phyloP scores from a whole-genome alignment of 2,113 vertebrate genomes.

The Trinectes maculatus region DNA sequence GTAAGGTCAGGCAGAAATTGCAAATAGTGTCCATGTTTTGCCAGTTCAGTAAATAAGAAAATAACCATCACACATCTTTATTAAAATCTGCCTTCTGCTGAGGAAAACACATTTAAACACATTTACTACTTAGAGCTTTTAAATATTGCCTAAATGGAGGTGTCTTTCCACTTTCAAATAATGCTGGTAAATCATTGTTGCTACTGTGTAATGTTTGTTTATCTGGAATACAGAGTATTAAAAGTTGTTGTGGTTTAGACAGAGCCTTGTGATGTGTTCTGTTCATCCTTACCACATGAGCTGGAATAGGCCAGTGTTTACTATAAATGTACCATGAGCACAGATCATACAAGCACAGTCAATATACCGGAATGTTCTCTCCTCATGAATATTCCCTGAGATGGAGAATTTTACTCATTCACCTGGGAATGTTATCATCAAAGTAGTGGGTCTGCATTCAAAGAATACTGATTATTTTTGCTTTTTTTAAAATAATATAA shows the following conservation, averaged over 20 bases:
- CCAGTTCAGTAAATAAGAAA: constrained; percentile 8
- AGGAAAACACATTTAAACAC: constrained; percentile 1
- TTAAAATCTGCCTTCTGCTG: not conserved
- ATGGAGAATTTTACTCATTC: constrained; percentile 23
- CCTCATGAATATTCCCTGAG: not conserved
- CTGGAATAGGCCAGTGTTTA: constrained; percentile 43
- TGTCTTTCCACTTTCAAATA: constrained; percentile 26
- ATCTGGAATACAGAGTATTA: constrained; percentile 37
- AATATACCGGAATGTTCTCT: constrained; percentile 11
- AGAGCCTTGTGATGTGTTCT: constrained; percentile 3
- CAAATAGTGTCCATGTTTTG: constrained; percentile 10
- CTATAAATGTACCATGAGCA: constrained; percentile 44
- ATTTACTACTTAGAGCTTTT: constrained; percentile 23
- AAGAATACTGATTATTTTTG: constrained; percentile 5
- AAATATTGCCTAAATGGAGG: not conserved
- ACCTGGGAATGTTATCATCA: not conserved
- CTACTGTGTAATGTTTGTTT: constrained; percentile 23
- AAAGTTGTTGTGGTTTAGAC: constrained; percentile 43
- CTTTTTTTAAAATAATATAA: too few species aligned
- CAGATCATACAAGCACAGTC: constrained; percentile 16
- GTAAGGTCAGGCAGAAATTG: constrained; percentile 31
- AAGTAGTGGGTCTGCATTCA: not conserved
- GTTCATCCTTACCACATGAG: not conserved
- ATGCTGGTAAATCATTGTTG: constrained; percentile 8
- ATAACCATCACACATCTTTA: not conserved